These are phyloP conservation scores for Autographa pulchrina DNA, from an alignment of 2,888 invertebrate species.

Conservation along the genomic window DNA sequence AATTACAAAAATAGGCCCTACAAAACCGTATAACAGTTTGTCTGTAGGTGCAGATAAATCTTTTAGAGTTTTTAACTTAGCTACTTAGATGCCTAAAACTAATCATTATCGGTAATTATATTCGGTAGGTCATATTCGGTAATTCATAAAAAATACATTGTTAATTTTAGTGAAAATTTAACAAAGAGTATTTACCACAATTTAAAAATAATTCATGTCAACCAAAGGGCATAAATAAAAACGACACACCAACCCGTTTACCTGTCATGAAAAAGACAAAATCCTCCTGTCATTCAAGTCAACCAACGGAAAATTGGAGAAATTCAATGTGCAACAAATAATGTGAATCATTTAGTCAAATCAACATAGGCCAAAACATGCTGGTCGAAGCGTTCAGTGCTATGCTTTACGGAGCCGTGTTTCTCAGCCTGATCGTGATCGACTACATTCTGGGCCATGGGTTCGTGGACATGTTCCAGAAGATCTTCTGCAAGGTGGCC, in stretches of 20 bases:
- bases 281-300: conserved; percentile 24
- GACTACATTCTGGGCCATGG: conserved; percentile 79
- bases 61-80: no score
- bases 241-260: conserved; percentile 5
- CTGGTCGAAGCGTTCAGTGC: conserved; percentile 56
- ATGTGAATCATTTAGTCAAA: conserved; percentile 45
- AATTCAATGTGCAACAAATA: conserved; percentile 49
- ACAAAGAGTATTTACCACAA: background rate
- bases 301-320: conserved; percentile 40
- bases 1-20: no score
- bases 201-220: background rate
- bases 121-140: no score
- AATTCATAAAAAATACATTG: background rate
- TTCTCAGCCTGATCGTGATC: conserved; percentile 71
- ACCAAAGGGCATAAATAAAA: background rate
- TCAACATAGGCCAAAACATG: conserved; percentile 62
- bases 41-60: no score
- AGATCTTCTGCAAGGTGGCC: conserved; percentile 66
- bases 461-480: conserved; percentile 69
- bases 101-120: no score
- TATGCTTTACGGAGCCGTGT: conserved; percentile 62
- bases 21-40: no score
- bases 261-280: conserved; percentile 11
- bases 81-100: no score
- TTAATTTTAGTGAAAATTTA: background rate